A percentile compares a stretch with the other conserved stretches of the same genome.
phyloP scores from a whole-genome alignment of 2,888 invertebrate species.

The Prosapia bicincta region DNA sequence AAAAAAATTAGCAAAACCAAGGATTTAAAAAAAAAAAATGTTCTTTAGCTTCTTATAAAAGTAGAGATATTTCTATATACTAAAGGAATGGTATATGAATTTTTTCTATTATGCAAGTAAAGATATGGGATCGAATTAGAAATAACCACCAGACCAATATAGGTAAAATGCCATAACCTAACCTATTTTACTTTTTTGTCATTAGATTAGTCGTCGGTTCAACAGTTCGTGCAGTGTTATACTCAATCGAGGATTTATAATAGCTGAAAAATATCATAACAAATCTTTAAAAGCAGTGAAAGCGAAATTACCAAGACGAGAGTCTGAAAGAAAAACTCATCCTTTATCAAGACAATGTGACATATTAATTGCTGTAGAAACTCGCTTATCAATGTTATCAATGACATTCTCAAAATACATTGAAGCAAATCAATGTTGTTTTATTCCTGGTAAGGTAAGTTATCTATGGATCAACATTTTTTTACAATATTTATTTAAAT shows the following conservation, averaged over 20 bases:
- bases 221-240: constrained; percentile 70
- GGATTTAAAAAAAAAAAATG: no score
- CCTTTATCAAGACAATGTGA: constrained; percentile 84
- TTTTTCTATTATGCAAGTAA: no score
- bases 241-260: constrained; percentile 77
- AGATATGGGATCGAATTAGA: no score
- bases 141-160: no score
- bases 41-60: no score
- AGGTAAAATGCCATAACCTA: no score
- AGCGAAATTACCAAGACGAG: constrained; percentile 76
- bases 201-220: constrained; percentile 72
- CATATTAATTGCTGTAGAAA: constrained; percentile 85
- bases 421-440: constrained; percentile 79
- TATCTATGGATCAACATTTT: neutral
- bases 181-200: no score
- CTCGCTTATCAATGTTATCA: constrained; percentile 83
- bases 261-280: constrained; percentile 73
- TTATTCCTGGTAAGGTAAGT: constrained; percentile 86
- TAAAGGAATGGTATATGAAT: no score
- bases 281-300: constrained; percentile 75
- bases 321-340: constrained; percentile 84
- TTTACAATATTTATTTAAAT: neutral
- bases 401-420: constrained; percentile 92
- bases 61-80: no score
- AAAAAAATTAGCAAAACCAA: no score